Evolutionary conservation across 2,797 vertebrate genomes (phyloP).

Genomic region (Sebastes variabilis): DNA sequence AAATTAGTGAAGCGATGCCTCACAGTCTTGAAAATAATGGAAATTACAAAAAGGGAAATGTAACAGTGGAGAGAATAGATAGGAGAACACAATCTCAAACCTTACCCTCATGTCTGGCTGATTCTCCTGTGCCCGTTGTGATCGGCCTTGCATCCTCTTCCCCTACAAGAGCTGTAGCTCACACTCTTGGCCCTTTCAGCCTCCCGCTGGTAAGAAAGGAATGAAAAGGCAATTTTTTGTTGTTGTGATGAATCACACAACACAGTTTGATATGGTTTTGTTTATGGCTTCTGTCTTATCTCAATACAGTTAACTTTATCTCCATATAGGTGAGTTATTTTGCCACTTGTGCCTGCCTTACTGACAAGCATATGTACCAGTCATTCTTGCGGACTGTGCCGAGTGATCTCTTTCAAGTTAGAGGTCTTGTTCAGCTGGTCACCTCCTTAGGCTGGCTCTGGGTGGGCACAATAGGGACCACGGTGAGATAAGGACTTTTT

Average conservation of each 20-base stretch:
- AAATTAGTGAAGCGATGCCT: not conserved
- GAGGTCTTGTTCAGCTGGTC: constrained; percentile 81
- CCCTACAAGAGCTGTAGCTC: constrained; percentile 77
- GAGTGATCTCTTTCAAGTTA: constrained; percentile 83
- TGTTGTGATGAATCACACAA: not conserved
- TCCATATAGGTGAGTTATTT: constrained; percentile 82
- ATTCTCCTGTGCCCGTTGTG: constrained; percentile 74
- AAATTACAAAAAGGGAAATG: not conserved
- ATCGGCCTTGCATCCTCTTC: constrained; percentile 83
- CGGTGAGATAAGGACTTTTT: constrained; percentile 46
- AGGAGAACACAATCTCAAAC: not conserved
- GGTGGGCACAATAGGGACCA: constrained; percentile 82
- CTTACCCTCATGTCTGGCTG: constrained; percentile 50
- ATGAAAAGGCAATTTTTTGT: not conserved
- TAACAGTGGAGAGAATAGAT: not conserved
- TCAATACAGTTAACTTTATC: not conserved
- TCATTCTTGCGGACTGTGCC: constrained; percentile 84
- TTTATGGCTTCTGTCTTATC: not conserved
- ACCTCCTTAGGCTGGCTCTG: constrained; percentile 81
- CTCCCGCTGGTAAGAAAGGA: constrained; percentile 75
- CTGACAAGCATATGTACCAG: constrained; percentile 77
- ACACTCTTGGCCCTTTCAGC: constrained; percentile 76
- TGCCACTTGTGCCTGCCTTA: constrained; percentile 83
- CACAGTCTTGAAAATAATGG: not conserved
- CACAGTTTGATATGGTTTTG: not conserved